Percentiles rank a stretch among this genome's conserved stretches.
These are phyloP conservation scores for Chloroceryle aenea DNA, from an alignment of 2,113 vertebrate genomes.

Conservation along the genomic window DNA sequence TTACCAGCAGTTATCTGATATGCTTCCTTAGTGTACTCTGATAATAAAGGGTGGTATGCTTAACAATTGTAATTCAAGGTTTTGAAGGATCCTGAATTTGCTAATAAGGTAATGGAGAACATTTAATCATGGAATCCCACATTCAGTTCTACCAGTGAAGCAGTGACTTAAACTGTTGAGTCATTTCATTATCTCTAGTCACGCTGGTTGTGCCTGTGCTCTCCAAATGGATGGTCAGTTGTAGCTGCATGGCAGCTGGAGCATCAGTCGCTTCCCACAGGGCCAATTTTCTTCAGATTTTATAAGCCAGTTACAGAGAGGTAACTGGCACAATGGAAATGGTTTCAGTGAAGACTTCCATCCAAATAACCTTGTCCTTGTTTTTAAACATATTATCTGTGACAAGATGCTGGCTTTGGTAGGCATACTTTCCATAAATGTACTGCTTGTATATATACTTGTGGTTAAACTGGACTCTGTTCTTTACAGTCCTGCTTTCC, in stretches of 20 bases:
- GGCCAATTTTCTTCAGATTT: not conserved
- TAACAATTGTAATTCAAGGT: not conserved
- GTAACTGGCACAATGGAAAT: not conserved
- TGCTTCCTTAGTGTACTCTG: not conserved
- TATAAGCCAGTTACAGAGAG: not conserved
- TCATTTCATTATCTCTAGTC: not conserved
- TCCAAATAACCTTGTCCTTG: not conserved
- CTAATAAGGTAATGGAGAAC: not conserved
- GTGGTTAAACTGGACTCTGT: not conserved
- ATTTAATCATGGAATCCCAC: not conserved
- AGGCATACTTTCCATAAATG: not conserved
- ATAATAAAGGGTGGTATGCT: not conserved
- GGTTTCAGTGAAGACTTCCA: not conserved
- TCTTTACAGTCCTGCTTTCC: not conserved
- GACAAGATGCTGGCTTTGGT: not conserved
- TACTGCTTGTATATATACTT: not conserved
- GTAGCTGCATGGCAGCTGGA: not conserved
- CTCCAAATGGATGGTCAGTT: not conserved
- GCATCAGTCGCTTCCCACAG: not conserved
- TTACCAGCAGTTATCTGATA: not conserved
- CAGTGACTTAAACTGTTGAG: not conserved
- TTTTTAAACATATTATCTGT: not conserved
- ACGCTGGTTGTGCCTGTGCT: not conserved
- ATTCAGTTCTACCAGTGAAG: not conserved
- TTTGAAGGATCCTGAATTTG: not conserved